phyloP scores from a whole-genome alignment of 1,140 invertebrate genomes.

The Pseudoatta argentina region DNA sequence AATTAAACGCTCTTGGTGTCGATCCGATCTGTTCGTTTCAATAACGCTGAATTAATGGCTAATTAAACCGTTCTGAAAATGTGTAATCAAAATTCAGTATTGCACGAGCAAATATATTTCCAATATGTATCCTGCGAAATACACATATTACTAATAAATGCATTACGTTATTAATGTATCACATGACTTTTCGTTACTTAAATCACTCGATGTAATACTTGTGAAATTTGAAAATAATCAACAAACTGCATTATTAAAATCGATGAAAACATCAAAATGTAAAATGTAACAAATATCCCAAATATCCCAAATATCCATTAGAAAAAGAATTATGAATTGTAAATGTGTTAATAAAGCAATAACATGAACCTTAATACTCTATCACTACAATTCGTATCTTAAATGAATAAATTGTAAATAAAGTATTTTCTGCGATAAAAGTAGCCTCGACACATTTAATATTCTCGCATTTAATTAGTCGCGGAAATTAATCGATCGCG shows the following conservation, averaged over 20 bases:
- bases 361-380: neutral
- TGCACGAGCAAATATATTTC: slow-evolving; percentile 11
- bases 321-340: neutral
- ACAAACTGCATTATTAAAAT: slow-evolving; percentile 7
- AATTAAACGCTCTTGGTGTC: slow-evolving; percentile 14
- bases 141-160: slow-evolving; percentile 1
- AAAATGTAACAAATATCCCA: neutral
- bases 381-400: neutral
- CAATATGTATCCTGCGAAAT: neutral
- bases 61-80: slow-evolving; percentile 26
- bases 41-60: neutral
- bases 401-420: neutral
- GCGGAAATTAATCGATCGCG: neutral
- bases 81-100: slow-evolving; percentile 12
- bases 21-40: neutral
- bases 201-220: neutral
- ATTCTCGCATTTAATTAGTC: neutral
- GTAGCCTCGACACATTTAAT: neutral
- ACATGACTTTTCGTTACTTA: neutral
- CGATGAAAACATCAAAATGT: neutral
- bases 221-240: neutral
- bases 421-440: neutral
- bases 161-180: neutral
- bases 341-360: neutral
- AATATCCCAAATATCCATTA: neutral